Evolutionary conservation across 1,140 invertebrate genomes (phyloP), one percentile per base, ranked within the genome.

Genomic region (Gryllus bimaculatus): DNA sequence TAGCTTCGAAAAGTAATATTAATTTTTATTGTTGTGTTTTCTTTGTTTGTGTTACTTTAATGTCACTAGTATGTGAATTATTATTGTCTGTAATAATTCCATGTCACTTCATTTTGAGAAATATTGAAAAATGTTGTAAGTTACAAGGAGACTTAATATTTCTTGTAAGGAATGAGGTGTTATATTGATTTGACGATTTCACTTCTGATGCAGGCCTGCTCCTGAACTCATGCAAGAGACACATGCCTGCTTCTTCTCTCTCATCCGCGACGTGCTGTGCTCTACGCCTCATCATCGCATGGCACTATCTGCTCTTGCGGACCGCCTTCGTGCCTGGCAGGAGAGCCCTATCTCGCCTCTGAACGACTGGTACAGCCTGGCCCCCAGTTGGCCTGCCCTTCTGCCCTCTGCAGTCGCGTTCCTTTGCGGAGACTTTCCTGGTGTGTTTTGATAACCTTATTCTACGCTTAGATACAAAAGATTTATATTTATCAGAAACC

Each of bases 341-440:
- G 89, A 91, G 48, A 94, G 93, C 86, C 92, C 93, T 6, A 93
- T 94, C 78, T 93, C 92, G 21, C 91, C 92, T 5, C 87, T 95
- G 4, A 96, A 96, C 84, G 91, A 93, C 79, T 98, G 96, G 95
- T 81, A 78, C 79, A 84, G 84, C 84, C 87, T 90, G 48, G 84
- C 86, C 8, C 88, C 91, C 75, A 94, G 93, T 81, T 97, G 95
- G 94, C 89, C 93, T 20, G 89, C 90, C 7, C 88, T 93, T 80
- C 88, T 98, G 20, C 90, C 92, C 54, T 92, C 94, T 8, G 95
- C 95, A 6, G 87, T 98, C 13, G 92, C 93, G 80, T 98, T 97
- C 85, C 86, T 98, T 20, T 92, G 94, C 20, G 96, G 96, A 7
- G 95, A 97, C 84, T 91, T 92, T 82, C 88, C 91, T 80, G 93